Percentiles rank a stretch among this genome's conserved stretches.
Conservation (phyloP, 92 coral and sea anemone species). For the Diadumene lineata region DNA sequence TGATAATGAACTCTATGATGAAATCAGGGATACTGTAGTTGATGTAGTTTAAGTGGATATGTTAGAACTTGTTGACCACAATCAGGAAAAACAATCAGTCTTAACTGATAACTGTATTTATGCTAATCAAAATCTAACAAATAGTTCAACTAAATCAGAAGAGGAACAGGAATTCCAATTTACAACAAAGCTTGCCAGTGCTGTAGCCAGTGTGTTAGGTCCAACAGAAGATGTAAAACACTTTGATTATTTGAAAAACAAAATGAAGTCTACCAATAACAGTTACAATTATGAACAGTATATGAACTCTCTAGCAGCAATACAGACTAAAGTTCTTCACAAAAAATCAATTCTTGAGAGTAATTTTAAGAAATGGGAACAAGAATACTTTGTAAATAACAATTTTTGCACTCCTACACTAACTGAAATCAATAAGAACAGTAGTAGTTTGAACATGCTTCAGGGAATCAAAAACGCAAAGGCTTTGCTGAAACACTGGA, state of each 20-base stretch:
- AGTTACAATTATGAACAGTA: slow-evolving; percentile 1
- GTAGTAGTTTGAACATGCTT: not conserved
- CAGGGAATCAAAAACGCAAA: not conserved
- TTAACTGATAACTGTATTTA: not conserved
- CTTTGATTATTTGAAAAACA: slow-evolving; percentile 1
- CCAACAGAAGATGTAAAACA: not conserved
- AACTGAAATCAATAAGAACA: not conserved
- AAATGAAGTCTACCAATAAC: not conserved
- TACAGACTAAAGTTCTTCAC: slow-evolving; percentile 11
- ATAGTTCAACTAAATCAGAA: no score
- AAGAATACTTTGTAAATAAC: slow-evolving; percentile 25
- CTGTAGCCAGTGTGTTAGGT: slow-evolving; percentile 21
- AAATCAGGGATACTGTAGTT: no score
- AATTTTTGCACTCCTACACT: slow-evolving; percentile 30
- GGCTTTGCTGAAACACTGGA: not conserved
- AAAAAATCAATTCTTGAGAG: slow-evolving; percentile 3
- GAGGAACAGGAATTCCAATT: not conserved
- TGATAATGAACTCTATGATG: not conserved
- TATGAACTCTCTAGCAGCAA: slow-evolving; percentile 4
- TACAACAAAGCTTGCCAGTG: slow-evolving; percentile 7
- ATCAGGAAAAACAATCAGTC: not conserved
- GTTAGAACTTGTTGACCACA: not conserved
- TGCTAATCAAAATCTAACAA: not conserved
- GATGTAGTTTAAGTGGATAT: not conserved
- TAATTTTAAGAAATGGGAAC: slow-evolving; percentile 25